Conservation (phyloP, 92 coral and sea anemone species). For the Chrysogorgia sp. region DNA sequence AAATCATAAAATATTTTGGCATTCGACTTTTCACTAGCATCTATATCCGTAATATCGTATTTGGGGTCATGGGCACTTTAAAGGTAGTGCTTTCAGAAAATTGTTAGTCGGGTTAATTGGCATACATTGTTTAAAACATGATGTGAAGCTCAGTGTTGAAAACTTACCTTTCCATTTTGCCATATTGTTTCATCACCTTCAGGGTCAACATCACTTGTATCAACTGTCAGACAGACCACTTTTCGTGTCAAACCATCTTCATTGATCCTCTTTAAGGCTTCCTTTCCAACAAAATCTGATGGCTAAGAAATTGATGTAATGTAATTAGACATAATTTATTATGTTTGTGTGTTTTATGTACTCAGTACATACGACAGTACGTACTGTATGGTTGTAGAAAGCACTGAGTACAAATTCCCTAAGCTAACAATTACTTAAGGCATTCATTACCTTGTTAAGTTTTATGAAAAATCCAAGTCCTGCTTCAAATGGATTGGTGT, state of each 20-base stretch:
- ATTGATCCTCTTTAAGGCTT: constrained; percentile 76
- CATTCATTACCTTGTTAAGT: constrained; percentile 72
- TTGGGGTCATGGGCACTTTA: too few species aligned
- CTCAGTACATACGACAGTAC: neutral
- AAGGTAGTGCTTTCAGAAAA: too few species aligned
- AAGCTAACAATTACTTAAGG: too few species aligned
- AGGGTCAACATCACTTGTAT: constrained; percentile 90
- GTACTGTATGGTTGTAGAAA: neutral
- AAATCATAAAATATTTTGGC: too few species aligned
- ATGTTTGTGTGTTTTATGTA: neutral
- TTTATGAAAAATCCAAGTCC: constrained; percentile 88
- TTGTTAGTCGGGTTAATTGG: neutral
- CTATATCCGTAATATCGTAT: too few species aligned
- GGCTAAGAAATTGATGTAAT: constrained; percentile 47
- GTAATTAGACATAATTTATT: neutral
- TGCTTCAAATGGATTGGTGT: constrained; percentile 91
- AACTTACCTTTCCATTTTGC: constrained; percentile 93
- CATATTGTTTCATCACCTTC: constrained; percentile 95
- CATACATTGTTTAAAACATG: neutral
- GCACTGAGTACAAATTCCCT: neutral
- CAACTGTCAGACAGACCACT: constrained; percentile 80
- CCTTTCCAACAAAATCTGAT: constrained; percentile 83
- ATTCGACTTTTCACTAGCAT: too few species aligned
- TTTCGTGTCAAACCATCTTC: constrained; percentile 78
- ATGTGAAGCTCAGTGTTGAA: too few species aligned